Percentiles rank a stretch among this genome's conserved stretches.
phyloP scores from a whole-genome alignment of 2,797 vertebrate species.

The Esox masquinongy region DNA sequence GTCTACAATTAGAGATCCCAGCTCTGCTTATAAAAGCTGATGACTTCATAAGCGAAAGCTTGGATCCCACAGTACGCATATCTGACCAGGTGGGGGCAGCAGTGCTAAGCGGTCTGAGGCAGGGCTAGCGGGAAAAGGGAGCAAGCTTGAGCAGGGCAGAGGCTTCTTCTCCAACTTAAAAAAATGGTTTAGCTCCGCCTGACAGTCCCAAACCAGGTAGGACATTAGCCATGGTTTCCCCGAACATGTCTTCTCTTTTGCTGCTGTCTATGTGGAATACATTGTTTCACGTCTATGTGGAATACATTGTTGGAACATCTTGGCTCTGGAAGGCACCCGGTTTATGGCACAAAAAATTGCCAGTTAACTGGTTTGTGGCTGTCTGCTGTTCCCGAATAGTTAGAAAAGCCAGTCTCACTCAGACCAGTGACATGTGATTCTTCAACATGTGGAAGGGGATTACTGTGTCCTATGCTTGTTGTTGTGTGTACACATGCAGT shows the following conservation, averaged over 20 bases:
- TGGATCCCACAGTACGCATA: slow-evolving; percentile 61
- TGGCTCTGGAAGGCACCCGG: neutral
- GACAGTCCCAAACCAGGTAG: slow-evolving; percentile 84
- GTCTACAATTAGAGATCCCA: neutral
- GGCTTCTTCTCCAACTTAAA: slow-evolving; percentile 90
- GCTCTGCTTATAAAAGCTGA: neutral
- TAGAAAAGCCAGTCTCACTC: neutral
- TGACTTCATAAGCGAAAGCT: neutral
- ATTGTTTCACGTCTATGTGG: neutral
- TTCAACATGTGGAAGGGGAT: neutral
- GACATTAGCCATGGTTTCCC: slow-evolving; percentile 45
- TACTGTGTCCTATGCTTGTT: neutral
- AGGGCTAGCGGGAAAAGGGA: slow-evolving; percentile 74
- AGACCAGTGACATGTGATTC: neutral
- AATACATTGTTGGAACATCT: neutral
- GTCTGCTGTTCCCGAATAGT: slow-evolving; percentile 13
- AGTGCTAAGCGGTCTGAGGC: slow-evolving; percentile 70
- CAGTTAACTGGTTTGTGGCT: slow-evolving; percentile 62
- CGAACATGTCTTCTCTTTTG: slow-evolving; percentile 7
- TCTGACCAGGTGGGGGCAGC: slow-evolving; percentile 88
- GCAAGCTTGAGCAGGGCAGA: slow-evolving; percentile 73
- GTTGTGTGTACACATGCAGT: neutral
- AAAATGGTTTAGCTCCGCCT: slow-evolving; percentile 88
- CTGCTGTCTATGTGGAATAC: neutral
- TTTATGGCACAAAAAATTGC: neutral